Conservation (phyloP, 2,797 vertebrate species). For the Allobates femoralis region DNA sequence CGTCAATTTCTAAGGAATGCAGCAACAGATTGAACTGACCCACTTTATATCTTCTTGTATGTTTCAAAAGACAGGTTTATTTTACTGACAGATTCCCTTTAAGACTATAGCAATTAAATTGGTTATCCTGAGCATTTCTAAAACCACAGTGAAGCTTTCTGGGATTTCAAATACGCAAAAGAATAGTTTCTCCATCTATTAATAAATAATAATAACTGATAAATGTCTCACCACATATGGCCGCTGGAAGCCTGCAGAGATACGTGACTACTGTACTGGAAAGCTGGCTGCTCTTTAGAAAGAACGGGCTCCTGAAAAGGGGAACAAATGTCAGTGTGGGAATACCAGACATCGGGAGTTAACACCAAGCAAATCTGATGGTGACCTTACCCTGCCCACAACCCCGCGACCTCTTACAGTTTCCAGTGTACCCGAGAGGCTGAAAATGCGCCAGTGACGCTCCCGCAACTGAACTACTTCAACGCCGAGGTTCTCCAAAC, state of each 20-base stretch:
- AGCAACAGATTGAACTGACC: no score
- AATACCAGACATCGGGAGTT: background rate
- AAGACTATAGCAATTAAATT: no score
- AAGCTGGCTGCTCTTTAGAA: slow-evolving; percentile 96
- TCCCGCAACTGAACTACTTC: slow-evolving; percentile 96
- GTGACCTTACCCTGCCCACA: slow-evolving; percentile 87
- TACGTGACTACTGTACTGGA: slow-evolving; percentile 98
- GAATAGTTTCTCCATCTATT: no score
- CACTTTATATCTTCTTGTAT: no score
- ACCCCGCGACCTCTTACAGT: slow-evolving; percentile 94
- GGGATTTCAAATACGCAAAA: background rate
- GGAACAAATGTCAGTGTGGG: slow-evolving; percentile 25
- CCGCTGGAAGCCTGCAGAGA: slow-evolving; percentile 96
- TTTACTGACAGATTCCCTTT: no score
- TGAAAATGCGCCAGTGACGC: slow-evolving; percentile 98
- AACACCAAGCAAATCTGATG: background rate
- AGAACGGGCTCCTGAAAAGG: slow-evolving; percentile 90
- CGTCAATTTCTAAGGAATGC: no score
- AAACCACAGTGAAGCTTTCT: no score
- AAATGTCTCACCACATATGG: slow-evolving; percentile 91
- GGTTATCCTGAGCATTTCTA: no score
- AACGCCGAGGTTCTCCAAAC: slow-evolving; percentile 91
- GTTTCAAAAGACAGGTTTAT: no score
- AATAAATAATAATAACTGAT: no score
- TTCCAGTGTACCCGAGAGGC: slow-evolving; percentile 95